phyloP scores from a whole-genome alignment of 2,797 vertebrate species.

The Acrossocheilus fasciatus region DNA sequence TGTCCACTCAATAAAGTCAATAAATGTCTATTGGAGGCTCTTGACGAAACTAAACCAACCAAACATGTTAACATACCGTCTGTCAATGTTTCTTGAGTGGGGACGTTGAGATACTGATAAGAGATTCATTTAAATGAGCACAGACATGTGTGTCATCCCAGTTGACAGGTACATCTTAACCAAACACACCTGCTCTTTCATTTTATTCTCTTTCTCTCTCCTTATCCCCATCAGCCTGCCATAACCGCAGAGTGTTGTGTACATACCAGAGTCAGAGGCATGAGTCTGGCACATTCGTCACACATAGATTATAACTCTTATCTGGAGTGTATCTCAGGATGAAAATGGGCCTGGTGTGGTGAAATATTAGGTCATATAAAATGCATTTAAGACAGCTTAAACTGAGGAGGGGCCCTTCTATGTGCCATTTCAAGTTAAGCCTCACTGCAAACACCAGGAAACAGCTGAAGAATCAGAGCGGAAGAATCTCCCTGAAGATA shows the following conservation, averaged over 20 bases:
- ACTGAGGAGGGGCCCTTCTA: slow-evolving; percentile 63
- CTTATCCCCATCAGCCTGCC: slow-evolving; percentile 70
- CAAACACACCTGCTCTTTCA: slow-evolving; percentile 80
- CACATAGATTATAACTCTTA: slow-evolving; percentile 78
- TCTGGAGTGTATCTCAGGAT: slow-evolving; percentile 79
- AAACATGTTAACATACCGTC: slow-evolving; percentile 65
- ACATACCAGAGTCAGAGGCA: slow-evolving; percentile 75
- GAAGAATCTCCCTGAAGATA: background rate
- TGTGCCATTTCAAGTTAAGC: slow-evolving; percentile 66
- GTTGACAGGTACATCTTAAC: slow-evolving; percentile 83
- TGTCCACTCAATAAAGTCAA: slow-evolving; percentile 30
- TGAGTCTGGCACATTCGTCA: slow-evolving; percentile 77
- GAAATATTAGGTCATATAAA: slow-evolving; percentile 78
- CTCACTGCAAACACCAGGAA: slow-evolving; percentile 59
- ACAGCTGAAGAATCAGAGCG: slow-evolving; percentile 53
- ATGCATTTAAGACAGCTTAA: slow-evolving; percentile 70
- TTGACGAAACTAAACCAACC: slow-evolving; percentile 74
- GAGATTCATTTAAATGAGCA: slow-evolving; percentile 81
- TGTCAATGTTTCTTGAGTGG: slow-evolving; percentile 79
- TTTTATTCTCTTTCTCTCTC: slow-evolving; percentile 63
- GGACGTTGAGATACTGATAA: slow-evolving; percentile 79
- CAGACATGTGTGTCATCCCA: slow-evolving; percentile 77
- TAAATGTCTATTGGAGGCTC: slow-evolving; percentile 48
- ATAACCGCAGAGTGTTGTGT: slow-evolving; percentile 73
- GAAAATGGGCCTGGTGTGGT: slow-evolving; percentile 74